Evolutionary conservation across 2,113 vertebrate species (phyloP), one percentile per base, ranked within the genome.

Genomic region (Gallinago undulata): DNA sequence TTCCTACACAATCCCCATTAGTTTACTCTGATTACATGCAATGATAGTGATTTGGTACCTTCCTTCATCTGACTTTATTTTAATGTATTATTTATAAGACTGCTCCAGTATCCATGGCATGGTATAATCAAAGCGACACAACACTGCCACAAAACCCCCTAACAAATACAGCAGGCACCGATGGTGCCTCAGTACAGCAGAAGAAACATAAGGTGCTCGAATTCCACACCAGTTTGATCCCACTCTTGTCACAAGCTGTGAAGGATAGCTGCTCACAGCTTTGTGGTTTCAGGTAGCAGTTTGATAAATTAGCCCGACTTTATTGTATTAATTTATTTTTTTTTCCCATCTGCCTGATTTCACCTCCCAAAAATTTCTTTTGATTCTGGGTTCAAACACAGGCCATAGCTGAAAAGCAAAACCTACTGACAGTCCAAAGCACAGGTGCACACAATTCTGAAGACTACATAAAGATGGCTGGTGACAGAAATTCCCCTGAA

Each of bases 21-120:
- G 31, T 88, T 95, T 91, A 88, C 8, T 23, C 22, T 80, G 41
- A 77, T 77, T 93, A 69, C 45, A 53, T 47, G 21, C 67, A 80
- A 69, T 63, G 63, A 59, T 41, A 66, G 19, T 70, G 75, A 92
- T 81, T 79, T 31, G 57, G 31, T 69, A 30, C 55, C 75, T 90
- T 77, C 63, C 37, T 77, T 84, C 47, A 18, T 14, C 55, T 45
- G 50, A 41, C 21, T 76, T 90, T 39, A 76, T 79, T 68, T 33
- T 68, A 66, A 87, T 56, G n/a, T 41, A 57, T 67, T 79, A 69
- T 83, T 93, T 76, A 66, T 39, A 73, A 57, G 50, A 53, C 19
- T 79, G 7, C 41, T 63, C 84, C 45, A 57, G 45, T 67, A 72
- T 60, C 39, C 10, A 22, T 35, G 37, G 21, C 35, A n/a, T 4